phyloP scores from a whole-genome alignment of 2,113 vertebrate species.

The Gasterosteus aculeatus region DNA sequence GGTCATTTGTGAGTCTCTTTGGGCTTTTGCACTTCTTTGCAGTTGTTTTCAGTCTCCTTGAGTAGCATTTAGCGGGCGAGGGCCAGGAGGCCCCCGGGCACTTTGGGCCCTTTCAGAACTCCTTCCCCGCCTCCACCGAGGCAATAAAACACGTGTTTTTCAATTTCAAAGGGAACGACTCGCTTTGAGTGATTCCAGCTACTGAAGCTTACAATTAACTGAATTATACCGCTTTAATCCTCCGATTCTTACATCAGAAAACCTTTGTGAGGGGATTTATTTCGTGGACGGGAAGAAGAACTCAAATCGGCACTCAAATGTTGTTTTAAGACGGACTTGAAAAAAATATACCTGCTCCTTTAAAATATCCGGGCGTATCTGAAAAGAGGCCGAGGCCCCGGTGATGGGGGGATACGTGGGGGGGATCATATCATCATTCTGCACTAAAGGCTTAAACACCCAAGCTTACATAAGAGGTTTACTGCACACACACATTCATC shows the following conservation, averaged over 20 bases:
- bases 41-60: background rate
- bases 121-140: background rate
- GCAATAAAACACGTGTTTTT: background rate
- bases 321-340: background rate
- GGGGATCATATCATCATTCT: slow-evolving; percentile 5
- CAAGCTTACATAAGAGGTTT: background rate
- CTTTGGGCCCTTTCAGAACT: background rate
- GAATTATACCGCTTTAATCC: background rate
- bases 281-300: background rate
- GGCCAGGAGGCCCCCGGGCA: background rate
- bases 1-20: background rate
- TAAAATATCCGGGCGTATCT: slow-evolving; percentile 14
- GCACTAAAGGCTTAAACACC: slow-evolving; percentile 17
- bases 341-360: slow-evolving; percentile 3
- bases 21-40: background rate
- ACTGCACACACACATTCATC: background rate
- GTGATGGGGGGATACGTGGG: background rate
- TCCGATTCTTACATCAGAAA: background rate
- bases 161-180: background rate
- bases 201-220: background rate
- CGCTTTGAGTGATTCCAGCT: background rate
- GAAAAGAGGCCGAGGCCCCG: background rate
- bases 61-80: background rate
- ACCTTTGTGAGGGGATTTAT: background rate
- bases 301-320: background rate